Evolutionary conservation across 2,113 vertebrate species (phyloP).

Genomic region (Corythoichthys haematopterus): DNA sequence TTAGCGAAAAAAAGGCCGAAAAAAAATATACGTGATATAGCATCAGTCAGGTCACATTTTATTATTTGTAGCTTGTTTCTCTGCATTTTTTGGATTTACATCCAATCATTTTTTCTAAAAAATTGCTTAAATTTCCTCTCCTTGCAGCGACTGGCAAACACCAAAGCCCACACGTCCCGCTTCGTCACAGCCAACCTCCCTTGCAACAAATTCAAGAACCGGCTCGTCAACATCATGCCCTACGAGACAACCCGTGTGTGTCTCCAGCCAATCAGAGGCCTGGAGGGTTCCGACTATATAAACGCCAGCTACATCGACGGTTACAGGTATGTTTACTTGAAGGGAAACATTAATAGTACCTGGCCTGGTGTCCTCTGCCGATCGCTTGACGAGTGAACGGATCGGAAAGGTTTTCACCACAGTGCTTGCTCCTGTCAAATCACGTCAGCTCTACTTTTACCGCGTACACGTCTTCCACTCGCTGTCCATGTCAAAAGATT

Average conservation of each 20-base stretch:
- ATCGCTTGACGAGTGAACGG: slow-evolving; percentile 46
- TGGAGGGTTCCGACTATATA: slow-evolving; percentile 96
- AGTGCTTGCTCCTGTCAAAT: slow-evolving; percentile 48
- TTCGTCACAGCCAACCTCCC: slow-evolving; percentile 98
- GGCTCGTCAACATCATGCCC: slow-evolving; percentile 98
- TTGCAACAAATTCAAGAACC: slow-evolving; percentile 99
- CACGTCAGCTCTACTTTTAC: slow-evolving; percentile 47
- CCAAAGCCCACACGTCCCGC: slow-evolving; percentile 95
- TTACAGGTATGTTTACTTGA: slow-evolving; percentile 78
- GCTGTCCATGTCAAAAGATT: slow-evolving; percentile 5
- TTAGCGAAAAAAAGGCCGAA: no score
- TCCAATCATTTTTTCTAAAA: background rate
- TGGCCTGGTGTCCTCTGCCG: slow-evolving; percentile 33
- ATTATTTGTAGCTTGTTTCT: background rate
- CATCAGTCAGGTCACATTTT: no score
- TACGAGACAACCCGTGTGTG: slow-evolving; percentile 95
- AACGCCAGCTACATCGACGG: slow-evolving; percentile 96
- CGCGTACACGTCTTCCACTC: slow-evolving; percentile 22
- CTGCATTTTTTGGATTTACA: background rate
- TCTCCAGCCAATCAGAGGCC: slow-evolving; percentile 94
- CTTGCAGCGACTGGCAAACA: slow-evolving; percentile 88
- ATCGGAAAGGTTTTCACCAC: slow-evolving; percentile 47
- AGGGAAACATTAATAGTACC: slow-evolving; percentile 42
- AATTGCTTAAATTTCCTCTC: slow-evolving; percentile 3
- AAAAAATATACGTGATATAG: no score